Conservation (phyloP, 2,888 invertebrate species). For the Marasmarcha lunaedactyla region DNA sequence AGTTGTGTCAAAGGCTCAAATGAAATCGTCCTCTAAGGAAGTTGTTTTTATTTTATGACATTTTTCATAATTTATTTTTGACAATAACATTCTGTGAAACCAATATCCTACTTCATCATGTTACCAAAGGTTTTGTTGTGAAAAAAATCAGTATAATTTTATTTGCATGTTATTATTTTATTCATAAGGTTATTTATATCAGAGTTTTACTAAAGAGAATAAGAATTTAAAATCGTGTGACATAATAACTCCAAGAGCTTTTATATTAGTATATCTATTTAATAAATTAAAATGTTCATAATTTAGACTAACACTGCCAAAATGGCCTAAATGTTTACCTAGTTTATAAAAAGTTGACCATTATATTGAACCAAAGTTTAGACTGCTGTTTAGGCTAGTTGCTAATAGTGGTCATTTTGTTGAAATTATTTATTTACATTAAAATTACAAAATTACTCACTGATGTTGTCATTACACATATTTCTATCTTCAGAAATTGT, state of each 20-base stretch:
- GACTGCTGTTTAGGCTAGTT: slow-evolving; percentile 35
- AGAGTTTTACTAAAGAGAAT: too few relatives aligned
- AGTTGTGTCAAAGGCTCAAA: slow-evolving; percentile 20
- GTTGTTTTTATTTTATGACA: background rate
- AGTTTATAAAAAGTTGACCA: background rate
- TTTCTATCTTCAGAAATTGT: slow-evolving; percentile 18
- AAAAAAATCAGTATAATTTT: too few relatives aligned
- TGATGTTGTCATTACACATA: slow-evolving; percentile 33
- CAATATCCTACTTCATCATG: too few relatives aligned
- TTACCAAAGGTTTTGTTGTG: too few relatives aligned
- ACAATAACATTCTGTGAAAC: too few relatives aligned
- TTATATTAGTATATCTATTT: too few relatives aligned
- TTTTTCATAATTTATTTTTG: too few relatives aligned
- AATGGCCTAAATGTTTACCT: slow-evolving; percentile 33
- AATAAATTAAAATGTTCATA: too few relatives aligned
- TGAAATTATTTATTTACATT: slow-evolving; percentile 32
- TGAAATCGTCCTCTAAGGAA: slow-evolving; percentile 22
- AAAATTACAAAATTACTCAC: slow-evolving; percentile 22
- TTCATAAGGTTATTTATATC: too few relatives aligned
- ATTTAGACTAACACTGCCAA: slow-evolving; percentile 43
- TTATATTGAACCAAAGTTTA: slow-evolving; percentile 47
- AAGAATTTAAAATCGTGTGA: too few relatives aligned
- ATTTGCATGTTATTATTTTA: too few relatives aligned
- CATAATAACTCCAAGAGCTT: too few relatives aligned
- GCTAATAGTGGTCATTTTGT: slow-evolving; percentile 37